Base-by-base conservation (phyloP, 2,113 vertebrate genomes). In the Burhinus bistriatus region DNA sequence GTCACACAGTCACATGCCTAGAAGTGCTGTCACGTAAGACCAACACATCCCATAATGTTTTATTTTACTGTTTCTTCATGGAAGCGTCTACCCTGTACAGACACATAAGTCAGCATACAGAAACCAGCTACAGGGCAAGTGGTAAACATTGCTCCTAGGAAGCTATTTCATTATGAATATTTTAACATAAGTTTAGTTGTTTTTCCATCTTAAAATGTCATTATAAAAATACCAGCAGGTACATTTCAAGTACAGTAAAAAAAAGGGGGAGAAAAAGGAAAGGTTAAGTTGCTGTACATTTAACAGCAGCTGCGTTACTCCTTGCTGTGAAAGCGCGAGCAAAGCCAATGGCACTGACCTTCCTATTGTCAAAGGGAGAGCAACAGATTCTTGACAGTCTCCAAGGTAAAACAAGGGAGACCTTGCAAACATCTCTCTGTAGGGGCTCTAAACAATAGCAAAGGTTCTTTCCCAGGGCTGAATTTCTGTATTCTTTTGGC, bases 401-500 rank as follows among this genome's bases (percentile, higher is more conserved):
- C 92, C 65, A 90, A 78, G 80, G 92, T 34, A 93, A 76, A 94
- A 64, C 40, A 83, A 78, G 65, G 62, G 61, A 95, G 94, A 84
- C 27, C 26, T 70, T 84, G 83, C 82, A 95, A 90, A 83, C 79
- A 87, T 45, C 29, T 85, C 89, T 89, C 58, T 82, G 55, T 27
- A 65, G 62, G 77, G 45, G 57, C 57, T 89, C 64, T 73, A 66
- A 91, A 96, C 55, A 97, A 95, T 47, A 83, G 77, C 14, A 58
- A 83, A 93, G 75, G 89, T 87, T 96, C 85, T 94, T 96, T 94
- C 92, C 88, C 83, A 94, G 89, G 80, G 55, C 21, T 90, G 87
- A 86, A 68, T 81, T 83, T 93, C 83, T 86, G 66, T 82, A 9
- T 89, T 95, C 26, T 34, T 92, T 91, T 91, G 82, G 77, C 62